Evolutionary conservation across 1,140 invertebrate species (phyloP), one percentile per base, ranked within the genome.

Genomic region (Trichonephila inaurata): DNA sequence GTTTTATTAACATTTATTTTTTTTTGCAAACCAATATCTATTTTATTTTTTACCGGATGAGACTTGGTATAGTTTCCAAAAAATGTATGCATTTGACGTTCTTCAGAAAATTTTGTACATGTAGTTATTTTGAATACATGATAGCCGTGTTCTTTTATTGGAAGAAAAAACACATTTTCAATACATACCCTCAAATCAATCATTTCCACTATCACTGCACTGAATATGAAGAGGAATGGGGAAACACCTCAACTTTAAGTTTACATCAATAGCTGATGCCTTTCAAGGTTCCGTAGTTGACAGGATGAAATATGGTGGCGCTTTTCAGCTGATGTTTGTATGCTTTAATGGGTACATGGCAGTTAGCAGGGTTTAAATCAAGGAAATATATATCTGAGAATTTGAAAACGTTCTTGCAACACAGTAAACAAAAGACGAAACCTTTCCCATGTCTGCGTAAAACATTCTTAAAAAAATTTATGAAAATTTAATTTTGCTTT

Each of bases 201-300:
- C 82, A 83, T 51, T 58, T 83, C 8, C 44, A n/a, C n/a, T 83
- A 10, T 60, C 10, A 44, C n/a, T 28, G 8, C n/a, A n/a, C n/a
- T 8, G 81, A 83, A 83, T 33, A 18, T 0, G 10, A 40, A 77
- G 16, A 64, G 18, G 14, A 77, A 77, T 4, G 24, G 10, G 33
- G 19, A 60, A 40, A 21, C 16, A 82, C 18, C 51, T 83, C 82
- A 58, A 83, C 51, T n/a, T 24, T 24, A 58, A 18, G 82, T n/a
- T 83, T 83, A 83, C 82, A 51, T 83, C 82, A 83, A 14, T 44
- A 19, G 21, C 8, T 83, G 40, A 60, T 18, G 44, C 58, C 82
- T 60, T 44, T 58, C 44, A 83, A n/a, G 14, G 44, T 58, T 83
- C 18, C 24, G 82, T 24, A 16, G 21, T 44, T 83, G 82, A 60